Conservation (phyloP, 2,797 vertebrate genomes). For the Heliangelus exortis region DNA sequence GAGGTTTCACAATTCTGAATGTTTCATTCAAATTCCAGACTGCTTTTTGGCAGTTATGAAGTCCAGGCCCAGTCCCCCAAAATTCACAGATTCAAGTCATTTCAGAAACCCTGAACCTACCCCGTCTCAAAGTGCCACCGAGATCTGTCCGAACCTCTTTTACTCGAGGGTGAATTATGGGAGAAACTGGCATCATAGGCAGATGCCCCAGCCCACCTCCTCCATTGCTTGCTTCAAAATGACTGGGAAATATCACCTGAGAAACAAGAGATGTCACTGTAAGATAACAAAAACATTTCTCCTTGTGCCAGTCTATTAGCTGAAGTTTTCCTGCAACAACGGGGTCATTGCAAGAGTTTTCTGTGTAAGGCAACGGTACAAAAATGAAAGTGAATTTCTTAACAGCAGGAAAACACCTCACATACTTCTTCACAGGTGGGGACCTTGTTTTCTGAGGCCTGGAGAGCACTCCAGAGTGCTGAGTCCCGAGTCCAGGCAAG, state of each 20-base stretch:
- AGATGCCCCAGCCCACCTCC: constrained; percentile 82
- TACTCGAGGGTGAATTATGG: constrained; percentile 94
- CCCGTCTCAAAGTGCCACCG: constrained; percentile 85
- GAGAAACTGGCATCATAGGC: constrained; percentile 90
- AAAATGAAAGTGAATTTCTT: neutral
- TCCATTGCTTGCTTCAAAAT: constrained; percentile 87
- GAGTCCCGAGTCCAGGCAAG: constrained; percentile 89
- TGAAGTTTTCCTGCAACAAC: neutral
- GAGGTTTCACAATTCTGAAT: neutral
- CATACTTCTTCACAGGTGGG: constrained; percentile 96
- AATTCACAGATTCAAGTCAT: neutral
- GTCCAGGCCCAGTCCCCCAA: neutral
- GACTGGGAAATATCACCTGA: constrained; percentile 93
- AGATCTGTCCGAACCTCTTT: constrained; percentile 91
- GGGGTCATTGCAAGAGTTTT: neutral
- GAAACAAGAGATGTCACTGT: neutral
- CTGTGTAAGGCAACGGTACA: neutral
- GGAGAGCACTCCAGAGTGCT: constrained; percentile 88
- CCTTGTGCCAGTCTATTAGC: neutral
- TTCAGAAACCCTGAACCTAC: constrained; percentile 75
- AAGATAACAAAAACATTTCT: neutral
- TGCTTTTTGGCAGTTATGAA: neutral
- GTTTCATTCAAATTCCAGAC: neutral
- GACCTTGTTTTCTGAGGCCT: constrained; percentile 83
- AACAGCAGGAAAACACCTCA: neutral